Evolutionary conservation across 2,888 invertebrate species (phyloP).

Genomic region (Melanotus villosus): DNA sequence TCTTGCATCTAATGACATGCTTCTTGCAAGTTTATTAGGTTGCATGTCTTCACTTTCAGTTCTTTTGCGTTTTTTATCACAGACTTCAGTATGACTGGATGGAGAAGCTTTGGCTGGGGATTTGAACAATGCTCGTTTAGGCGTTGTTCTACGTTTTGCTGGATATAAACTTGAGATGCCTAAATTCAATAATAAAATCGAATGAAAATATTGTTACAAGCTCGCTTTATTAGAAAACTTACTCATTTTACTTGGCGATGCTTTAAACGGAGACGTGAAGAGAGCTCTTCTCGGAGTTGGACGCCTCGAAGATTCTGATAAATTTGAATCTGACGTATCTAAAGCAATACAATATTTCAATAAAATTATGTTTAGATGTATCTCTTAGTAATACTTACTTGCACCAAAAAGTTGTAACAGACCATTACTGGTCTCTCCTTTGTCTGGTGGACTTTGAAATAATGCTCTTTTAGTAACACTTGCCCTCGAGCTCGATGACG

Average conservation of each 20-base stretch:
- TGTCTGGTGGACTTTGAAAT: slow-evolving; percentile 78
- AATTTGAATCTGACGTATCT: slow-evolving; percentile 5
- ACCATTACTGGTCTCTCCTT: slow-evolving; percentile 28
- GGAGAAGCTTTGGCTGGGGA: slow-evolving; percentile 70
- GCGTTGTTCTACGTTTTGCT: slow-evolving; percentile 66
- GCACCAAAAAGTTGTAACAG: slow-evolving; percentile 14
- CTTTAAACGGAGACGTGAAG: slow-evolving; percentile 54
- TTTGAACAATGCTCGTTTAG: slow-evolving; percentile 77
- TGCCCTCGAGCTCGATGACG: slow-evolving; percentile 50
- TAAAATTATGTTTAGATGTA: no score
- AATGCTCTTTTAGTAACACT: slow-evolving; percentile 76
- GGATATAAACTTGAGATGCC: slow-evolving; percentile 51
- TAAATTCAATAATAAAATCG: slow-evolving; percentile 38
- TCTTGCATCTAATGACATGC: slow-evolving; percentile 73
- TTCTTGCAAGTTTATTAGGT: slow-evolving; percentile 71
- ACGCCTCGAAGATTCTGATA: slow-evolving; percentile 53
- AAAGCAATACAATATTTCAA: no score
- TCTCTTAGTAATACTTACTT: slow-evolving; percentile 14
- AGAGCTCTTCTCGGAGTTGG: slow-evolving; percentile 61
- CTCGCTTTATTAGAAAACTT: no score
- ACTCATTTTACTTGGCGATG: slow-evolving; percentile 43
- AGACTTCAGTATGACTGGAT: slow-evolving; percentile 46
- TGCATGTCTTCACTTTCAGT: slow-evolving; percentile 64
- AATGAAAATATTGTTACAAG: not conserved
- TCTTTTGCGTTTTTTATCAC: slow-evolving; percentile 70